Evolutionary conservation across 1,140 invertebrate species (phyloP).

Genomic region (Leptinotarsa undecemlineata): DNA sequence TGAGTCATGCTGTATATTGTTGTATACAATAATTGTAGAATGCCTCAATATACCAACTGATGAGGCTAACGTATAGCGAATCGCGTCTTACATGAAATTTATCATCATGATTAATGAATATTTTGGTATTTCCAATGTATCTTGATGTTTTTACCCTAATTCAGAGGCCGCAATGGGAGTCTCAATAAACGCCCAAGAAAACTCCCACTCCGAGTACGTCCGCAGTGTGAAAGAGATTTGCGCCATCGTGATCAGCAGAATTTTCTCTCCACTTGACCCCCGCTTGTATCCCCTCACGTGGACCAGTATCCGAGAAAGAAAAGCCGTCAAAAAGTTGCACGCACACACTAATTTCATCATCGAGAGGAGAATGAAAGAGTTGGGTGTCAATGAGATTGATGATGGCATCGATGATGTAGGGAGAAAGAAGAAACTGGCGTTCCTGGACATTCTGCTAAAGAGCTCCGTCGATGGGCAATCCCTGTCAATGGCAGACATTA

Average conservation of each 20-base stretch:
- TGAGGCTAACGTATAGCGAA: too few species aligned
- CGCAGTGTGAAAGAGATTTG: slow-evolving; percentile 65
- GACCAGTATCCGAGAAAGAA: slow-evolving; percentile 52
- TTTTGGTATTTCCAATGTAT: too few species aligned
- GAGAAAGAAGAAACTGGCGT: slow-evolving; percentile 66
- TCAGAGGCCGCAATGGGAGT: slow-evolving; percentile 72
- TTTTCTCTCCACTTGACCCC: slow-evolving; percentile 51
- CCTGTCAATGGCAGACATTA: slow-evolving; percentile 68
- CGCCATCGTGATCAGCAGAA: slow-evolving; percentile 52
- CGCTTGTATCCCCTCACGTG: slow-evolving; percentile 41
- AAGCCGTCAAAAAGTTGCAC: slow-evolving; percentile 67
- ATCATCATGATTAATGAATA: too few species aligned
- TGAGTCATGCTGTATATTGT: too few species aligned
- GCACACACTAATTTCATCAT: slow-evolving; percentile 68
- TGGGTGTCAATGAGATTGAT: slow-evolving; percentile 25
- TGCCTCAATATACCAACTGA: too few species aligned
- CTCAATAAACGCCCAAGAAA: slow-evolving; percentile 68
- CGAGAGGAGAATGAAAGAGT: slow-evolving; percentile 52
- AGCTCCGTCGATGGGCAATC: slow-evolving; percentile 57
- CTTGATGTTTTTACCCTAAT: neutral
- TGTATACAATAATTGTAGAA: too few species aligned
- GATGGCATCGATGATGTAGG: slow-evolving; percentile 35
- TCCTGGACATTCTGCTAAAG: slow-evolving; percentile 74
- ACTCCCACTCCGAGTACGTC: slow-evolving; percentile 74
- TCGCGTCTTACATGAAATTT: neutral